Percentiles rank a stretch among this genome's conserved stretches.
Evolutionary conservation across 1,140 invertebrate species (phyloP).

Genomic region (Drosophila nannoptera): DNA sequence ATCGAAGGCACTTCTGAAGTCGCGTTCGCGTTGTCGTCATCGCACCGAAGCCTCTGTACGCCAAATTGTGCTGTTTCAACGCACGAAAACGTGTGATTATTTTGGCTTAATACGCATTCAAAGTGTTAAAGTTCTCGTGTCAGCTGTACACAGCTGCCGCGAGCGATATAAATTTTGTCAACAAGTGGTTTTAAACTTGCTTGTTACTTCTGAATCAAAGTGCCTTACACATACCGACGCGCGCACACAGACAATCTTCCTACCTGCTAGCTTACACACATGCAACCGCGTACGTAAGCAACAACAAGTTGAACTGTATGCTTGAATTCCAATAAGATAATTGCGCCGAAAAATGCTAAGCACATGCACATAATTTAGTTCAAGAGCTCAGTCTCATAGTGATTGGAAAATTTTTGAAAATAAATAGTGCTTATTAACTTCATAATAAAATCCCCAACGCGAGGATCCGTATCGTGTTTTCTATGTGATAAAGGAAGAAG

Average conservation of each 20-base stretch:
- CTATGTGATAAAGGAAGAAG: slow-evolving; percentile 17
- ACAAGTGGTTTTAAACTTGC: slow-evolving; percentile 61
- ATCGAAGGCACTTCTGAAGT: slow-evolving; percentile 41
- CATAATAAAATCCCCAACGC: slow-evolving; percentile 59
- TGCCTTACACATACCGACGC: slow-evolving; percentile 53
- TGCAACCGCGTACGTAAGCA: slow-evolving; percentile 23
- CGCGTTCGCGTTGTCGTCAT: slow-evolving; percentile 61
- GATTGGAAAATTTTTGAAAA: slow-evolving; percentile 10
- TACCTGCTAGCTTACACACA: slow-evolving; percentile 31
- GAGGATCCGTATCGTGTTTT: slow-evolving; percentile 70
- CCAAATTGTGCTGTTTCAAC: slow-evolving; percentile 49
- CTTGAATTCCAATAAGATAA: slow-evolving; percentile 53
- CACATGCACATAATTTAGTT: slow-evolving; percentile 62
- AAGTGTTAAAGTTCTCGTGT: slow-evolving; percentile 31
- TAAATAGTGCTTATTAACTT: slow-evolving; percentile 29
- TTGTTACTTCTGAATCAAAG: slow-evolving; percentile 42
- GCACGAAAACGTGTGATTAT: slow-evolving; percentile 38
- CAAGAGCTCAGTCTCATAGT: slow-evolving; percentile 28
- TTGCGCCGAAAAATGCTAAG: slow-evolving; percentile 68
- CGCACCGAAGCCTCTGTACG: slow-evolving; percentile 31
- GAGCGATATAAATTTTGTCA: slow-evolving; percentile 43
- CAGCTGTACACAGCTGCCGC: slow-evolving; percentile 8
- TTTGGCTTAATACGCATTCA: slow-evolving; percentile 24
- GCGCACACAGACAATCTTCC: slow-evolving; percentile 19
- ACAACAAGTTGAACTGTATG: slow-evolving; percentile 52